Evolutionary conservation across 2,888 invertebrate species (phyloP).

Genomic region (Drosophila glabriapex): DNA sequence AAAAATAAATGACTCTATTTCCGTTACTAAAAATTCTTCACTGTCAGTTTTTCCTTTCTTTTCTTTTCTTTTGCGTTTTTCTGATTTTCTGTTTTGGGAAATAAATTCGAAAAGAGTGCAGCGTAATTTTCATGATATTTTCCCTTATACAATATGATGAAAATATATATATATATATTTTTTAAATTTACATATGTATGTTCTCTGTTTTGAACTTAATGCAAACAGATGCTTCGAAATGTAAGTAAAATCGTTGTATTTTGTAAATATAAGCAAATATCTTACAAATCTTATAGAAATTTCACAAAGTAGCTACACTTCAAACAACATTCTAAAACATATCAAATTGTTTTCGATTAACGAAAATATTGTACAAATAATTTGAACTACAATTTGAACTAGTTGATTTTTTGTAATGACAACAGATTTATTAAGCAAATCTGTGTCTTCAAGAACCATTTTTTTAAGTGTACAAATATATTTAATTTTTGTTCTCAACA

Average conservation of each 20-base stretch:
- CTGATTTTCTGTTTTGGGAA: not conserved
- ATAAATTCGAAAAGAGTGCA: not conserved
- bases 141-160: constrained; percentile 17
- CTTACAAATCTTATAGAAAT: constrained; percentile 12
- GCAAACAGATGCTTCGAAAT: constrained; percentile 85
- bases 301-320: constrained; percentile 17
- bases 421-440: not conserved
- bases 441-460: not conserved
- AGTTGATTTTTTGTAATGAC: too few relatives aligned
- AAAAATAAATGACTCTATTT: constrained; percentile 51
- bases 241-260: constrained; percentile 80
- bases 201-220: constrained; percentile 75
- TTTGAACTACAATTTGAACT: not conserved
- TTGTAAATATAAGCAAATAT: constrained; percentile 27
- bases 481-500: constrained; percentile 10
- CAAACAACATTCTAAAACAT: not conserved
- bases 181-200: constrained; percentile 47
- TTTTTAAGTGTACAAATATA: constrained; percentile 5
- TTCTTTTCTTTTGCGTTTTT: not conserved
- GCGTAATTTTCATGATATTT: constrained; percentile 4
- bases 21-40: constrained; percentile 29
- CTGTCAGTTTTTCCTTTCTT: constrained; percentile 12
- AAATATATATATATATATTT: constrained; percentile 5
- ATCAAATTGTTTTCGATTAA: not conserved
- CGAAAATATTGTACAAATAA: not conserved